A percentile compares a stretch with the other conserved stretches of the same genome.
Evolutionary conservation across 2,113 vertebrate species (phyloP).

Genomic region (Recurvirostra avosetta): DNA sequence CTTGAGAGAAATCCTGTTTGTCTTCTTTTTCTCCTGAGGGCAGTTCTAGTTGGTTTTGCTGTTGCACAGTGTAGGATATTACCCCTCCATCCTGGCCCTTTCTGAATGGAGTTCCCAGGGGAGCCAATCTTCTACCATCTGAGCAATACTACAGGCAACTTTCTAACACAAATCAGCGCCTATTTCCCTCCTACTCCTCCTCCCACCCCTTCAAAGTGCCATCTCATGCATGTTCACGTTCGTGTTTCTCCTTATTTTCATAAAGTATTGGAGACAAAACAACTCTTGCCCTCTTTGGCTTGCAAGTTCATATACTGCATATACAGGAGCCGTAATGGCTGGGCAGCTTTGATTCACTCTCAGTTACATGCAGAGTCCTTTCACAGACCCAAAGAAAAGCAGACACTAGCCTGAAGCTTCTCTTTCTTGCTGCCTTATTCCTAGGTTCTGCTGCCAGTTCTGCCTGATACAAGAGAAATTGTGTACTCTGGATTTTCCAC

Average conservation of each 20-base stretch:
- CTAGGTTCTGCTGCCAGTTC: background rate
- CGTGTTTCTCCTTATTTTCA: background rate
- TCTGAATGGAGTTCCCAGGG: background rate
- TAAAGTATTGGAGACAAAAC: background rate
- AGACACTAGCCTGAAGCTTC: background rate
- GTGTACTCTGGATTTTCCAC: background rate
- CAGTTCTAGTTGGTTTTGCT: background rate
- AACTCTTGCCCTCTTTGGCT: background rate
- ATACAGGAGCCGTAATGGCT: background rate
- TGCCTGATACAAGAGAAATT: background rate
- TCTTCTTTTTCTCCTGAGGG: background rate
- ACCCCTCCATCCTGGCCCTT: background rate
- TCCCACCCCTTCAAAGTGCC: background rate
- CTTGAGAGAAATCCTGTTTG: background rate
- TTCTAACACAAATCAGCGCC: background rate
- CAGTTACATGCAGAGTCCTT: background rate
- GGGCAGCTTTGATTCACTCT: background rate
- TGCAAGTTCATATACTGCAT: background rate
- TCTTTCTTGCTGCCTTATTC: background rate
- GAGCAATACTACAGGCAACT: background rate
- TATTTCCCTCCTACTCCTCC: background rate
- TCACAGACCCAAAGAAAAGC: background rate
- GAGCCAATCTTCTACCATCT: background rate
- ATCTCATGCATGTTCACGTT: background rate
- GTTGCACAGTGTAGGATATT: background rate